phyloP scores from a whole-genome alignment of 2,113 vertebrate species.

The Pelvicachromis taeniatus region DNA sequence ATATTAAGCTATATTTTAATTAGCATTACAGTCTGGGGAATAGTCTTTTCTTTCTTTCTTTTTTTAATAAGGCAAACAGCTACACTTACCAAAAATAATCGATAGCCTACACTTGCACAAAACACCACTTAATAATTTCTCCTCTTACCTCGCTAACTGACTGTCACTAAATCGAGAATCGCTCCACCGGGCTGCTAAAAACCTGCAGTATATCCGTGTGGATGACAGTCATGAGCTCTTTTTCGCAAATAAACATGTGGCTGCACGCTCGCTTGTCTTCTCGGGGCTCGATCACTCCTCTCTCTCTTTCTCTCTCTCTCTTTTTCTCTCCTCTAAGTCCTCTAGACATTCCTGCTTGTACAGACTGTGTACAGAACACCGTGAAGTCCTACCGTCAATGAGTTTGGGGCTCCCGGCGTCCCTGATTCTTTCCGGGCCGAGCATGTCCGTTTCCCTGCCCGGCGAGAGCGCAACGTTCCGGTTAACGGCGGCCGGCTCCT shows the following conservation, averaged over 20 bases:
- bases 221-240: not conserved
- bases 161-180: not conserved
- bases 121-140: not conserved
- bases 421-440: constrained; percentile 82
- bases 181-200: not conserved
- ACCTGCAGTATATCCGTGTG: not conserved
- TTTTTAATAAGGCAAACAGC: not conserved
- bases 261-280: not conserved
- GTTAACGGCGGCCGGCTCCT: constrained; percentile 79
- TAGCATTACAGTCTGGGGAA: not conserved
- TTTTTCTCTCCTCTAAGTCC: not conserved
- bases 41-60: not conserved
- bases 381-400: constrained; percentile 82
- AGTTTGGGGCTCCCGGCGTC: constrained; percentile 90
- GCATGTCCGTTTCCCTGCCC: constrained; percentile 87
- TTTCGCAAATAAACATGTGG: not conserved
- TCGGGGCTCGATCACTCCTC: not conserved
- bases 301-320: not conserved
- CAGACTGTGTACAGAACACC: not conserved
- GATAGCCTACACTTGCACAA: not conserved
- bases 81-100: not conserved
- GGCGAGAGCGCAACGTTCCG: constrained; percentile 82
- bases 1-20: not conserved
- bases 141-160: not conserved
- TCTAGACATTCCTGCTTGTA: not conserved